These are phyloP conservation scores for Tenthredo scrophulariae DNA, from an alignment of 2,888 invertebrate genomes.

Conservation along the genomic window DNA sequence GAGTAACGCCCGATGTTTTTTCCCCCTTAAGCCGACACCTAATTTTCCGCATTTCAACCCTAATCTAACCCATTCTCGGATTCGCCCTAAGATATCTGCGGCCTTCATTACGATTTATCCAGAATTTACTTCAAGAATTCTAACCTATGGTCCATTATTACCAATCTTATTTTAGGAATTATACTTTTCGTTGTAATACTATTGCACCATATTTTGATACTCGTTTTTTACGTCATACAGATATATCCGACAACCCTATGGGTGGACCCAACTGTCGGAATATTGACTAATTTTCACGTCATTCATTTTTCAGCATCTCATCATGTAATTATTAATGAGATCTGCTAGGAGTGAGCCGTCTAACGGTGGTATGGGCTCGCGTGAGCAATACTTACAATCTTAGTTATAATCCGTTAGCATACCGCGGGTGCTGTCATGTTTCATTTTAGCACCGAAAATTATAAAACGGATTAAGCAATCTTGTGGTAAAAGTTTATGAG, in stretches of 20 bases:
- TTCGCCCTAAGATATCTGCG: constrained; percentile 36
- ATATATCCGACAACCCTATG: background rate
- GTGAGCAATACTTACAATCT: constrained; percentile 3
- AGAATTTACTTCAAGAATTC: constrained; percentile 11
- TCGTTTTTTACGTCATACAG: background rate
- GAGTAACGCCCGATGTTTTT: constrained; percentile 60
- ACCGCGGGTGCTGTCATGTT: background rate
- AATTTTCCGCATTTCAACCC: constrained; percentile 57
- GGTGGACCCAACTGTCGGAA: background rate
- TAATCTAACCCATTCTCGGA: constrained; percentile 56
- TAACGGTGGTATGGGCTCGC: background rate
- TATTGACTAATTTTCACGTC: background rate
- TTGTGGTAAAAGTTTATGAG: background rate
- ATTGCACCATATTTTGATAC: background rate
- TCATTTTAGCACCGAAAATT: constrained; percentile 23
- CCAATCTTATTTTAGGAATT: background rate
- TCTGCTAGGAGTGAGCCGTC: background rate
- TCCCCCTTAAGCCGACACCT: constrained; percentile 56
- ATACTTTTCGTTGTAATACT: background rate
- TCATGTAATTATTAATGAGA: background rate
- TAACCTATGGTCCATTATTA: background rate
- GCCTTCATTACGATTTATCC: constrained; percentile 27
- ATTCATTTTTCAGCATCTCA: constrained; percentile 7
- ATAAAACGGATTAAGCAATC: constrained; percentile 26
- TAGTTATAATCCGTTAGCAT: background rate